Evolutionary conservation across 2,888 invertebrate species (phyloP).

Genomic region (Cephus pygmeus): DNA sequence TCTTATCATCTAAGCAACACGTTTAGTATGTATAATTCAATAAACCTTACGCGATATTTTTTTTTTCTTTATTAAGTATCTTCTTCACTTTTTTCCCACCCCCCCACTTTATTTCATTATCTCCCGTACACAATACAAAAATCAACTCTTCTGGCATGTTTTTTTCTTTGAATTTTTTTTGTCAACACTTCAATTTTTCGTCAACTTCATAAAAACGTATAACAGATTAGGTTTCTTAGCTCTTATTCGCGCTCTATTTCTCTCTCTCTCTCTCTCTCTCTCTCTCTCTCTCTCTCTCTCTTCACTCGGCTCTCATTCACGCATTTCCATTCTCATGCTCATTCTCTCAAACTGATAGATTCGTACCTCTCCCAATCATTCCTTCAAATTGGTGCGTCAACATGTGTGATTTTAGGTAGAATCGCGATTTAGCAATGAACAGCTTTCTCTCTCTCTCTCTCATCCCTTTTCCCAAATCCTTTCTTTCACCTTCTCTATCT

Average conservation of each 20-base stretch:
- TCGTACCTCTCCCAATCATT: not conserved
- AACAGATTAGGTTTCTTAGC: slow-evolving; percentile 27
- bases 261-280: not conserved
- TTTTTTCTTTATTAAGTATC: slow-evolving; percentile 5
- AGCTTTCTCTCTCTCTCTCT: not conserved
- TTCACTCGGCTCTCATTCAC: not conserved
- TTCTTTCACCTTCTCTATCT: not conserved
- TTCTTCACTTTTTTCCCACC: slow-evolving; percentile 5
- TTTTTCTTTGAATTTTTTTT: slow-evolving; percentile 22
- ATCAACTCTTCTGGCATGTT: slow-evolving; percentile 36
- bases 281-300: slow-evolving; percentile 1
- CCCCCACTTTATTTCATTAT: slow-evolving; percentile 7
- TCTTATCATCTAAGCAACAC: slow-evolving; percentile 24
- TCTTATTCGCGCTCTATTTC: slow-evolving; percentile 21
- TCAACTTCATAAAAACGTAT: slow-evolving; percentile 32
- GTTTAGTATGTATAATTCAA: slow-evolving; percentile 17
- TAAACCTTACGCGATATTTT: slow-evolving; percentile 25
- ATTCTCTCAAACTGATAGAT: not conserved
- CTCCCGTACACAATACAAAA: slow-evolving; percentile 31
- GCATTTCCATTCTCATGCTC: not conserved
- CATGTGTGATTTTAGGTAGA: slow-evolving; percentile 10
- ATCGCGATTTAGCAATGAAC: not conserved
- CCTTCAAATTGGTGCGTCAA: slow-evolving; percentile 19
- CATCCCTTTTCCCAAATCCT: not conserved
- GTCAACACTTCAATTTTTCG: slow-evolving; percentile 10